These are phyloP conservation scores for Eremobia ochroleuca DNA, from an alignment of 2,888 invertebrate species.

Conservation along the genomic window DNA sequence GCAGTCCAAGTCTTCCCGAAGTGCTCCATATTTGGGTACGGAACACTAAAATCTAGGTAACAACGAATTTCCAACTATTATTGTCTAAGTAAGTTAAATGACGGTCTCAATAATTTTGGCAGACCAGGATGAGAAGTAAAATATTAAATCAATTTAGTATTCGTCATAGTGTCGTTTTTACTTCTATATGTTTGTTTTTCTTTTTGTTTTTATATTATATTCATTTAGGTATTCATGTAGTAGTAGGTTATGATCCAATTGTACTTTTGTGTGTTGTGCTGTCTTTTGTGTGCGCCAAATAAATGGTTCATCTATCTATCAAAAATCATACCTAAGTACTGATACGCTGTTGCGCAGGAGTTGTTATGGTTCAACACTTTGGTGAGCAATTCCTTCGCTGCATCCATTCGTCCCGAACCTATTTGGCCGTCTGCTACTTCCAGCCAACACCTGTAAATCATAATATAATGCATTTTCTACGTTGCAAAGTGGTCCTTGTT, in stretches of 20 bases:
- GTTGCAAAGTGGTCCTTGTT: no score
- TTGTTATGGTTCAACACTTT: slow-evolving; percentile 95
- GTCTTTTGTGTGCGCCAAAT: no score
- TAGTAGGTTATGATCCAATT: no score
- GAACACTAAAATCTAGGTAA: not conserved
- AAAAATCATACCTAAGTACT: slow-evolving; percentile 91
- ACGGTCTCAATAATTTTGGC: not conserved
- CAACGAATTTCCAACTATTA: not conserved
- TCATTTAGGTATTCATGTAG: no score
- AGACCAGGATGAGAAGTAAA: not conserved
- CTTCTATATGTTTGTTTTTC: no score
- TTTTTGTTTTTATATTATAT: no score
- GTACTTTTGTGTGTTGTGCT: no score
- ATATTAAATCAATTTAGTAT: not conserved
- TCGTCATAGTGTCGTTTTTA: no score
- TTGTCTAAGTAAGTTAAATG: not conserved
- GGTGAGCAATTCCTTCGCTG: slow-evolving; percentile 95
- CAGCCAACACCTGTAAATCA: slow-evolving; percentile 95
- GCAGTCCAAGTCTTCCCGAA: not conserved
- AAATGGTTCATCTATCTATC: no score
- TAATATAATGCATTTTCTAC: not conserved
- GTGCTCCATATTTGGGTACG: not conserved
- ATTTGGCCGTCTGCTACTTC: slow-evolving; percentile 97
- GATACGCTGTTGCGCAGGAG: slow-evolving; percentile 97
- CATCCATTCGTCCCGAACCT: slow-evolving; percentile 94